phyloP scores from a whole-genome alignment of 2,113 vertebrate species.

The Corapipo altera region DNA sequence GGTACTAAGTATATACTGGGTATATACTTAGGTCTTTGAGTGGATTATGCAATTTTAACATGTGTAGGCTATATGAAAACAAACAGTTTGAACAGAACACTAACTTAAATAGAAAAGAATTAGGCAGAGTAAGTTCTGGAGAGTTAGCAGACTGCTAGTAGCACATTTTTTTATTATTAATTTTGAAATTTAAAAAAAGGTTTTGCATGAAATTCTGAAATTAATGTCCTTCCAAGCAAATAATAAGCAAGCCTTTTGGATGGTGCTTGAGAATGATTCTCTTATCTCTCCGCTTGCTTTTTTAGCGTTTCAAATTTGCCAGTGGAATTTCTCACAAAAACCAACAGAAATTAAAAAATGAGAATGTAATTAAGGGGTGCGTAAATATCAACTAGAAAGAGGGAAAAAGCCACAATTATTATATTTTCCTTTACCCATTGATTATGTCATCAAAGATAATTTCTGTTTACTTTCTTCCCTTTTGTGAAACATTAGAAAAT shows the following conservation, averaged over 20 bases:
- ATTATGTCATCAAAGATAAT: constrained; percentile 56
- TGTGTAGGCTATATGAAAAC: background rate
- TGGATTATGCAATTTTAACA: background rate
- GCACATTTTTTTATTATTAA: background rate
- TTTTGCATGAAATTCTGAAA: background rate
- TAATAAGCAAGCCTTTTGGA: background rate
- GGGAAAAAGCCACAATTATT: constrained; percentile 22
- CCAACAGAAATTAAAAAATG: constrained; percentile 57
- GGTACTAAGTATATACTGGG: background rate
- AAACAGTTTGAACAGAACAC: background rate
- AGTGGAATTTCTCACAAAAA: constrained; percentile 23
- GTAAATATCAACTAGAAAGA: constrained; percentile 40
- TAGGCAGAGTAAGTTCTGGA: background rate
- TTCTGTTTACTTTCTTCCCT: constrained; percentile 57
- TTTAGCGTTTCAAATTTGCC: constrained; percentile 41
- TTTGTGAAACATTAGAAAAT: constrained; percentile 46
- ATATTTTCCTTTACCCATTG: constrained; percentile 54
- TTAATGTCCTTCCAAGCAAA: background rate
- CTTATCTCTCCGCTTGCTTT: constrained; percentile 18
- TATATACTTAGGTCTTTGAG: background rate
- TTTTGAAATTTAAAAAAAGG: background rate
- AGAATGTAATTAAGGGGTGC: constrained; percentile 43
- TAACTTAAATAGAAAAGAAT: background rate
- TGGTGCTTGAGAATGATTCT: background rate
- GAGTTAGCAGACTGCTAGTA: background rate